These are phyloP conservation scores for Gymnoscelis rufifasciata DNA, from an alignment of 2,888 invertebrate genomes.

Conservation along the genomic window DNA sequence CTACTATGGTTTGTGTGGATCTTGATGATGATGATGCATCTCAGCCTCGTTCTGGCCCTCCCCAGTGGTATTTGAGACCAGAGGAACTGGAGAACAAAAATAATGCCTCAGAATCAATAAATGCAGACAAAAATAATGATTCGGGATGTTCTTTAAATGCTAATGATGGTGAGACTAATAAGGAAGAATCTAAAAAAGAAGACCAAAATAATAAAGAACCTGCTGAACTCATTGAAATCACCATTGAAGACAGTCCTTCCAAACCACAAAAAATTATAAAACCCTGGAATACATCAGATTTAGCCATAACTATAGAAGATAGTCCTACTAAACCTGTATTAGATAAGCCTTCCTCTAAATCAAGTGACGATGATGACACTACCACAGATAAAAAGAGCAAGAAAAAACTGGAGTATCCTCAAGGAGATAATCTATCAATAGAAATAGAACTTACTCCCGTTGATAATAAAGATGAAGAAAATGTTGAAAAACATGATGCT, in stretches of 20 bases:
- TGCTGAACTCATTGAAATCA: constrained; percentile 57
- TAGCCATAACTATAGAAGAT: constrained; percentile 65
- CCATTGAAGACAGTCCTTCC: constrained; percentile 68
- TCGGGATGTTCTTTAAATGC: constrained; percentile 2
- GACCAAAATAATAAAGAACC: constrained; percentile 62
- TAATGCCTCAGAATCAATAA: background rate
- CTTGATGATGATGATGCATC: constrained; percentile 60
- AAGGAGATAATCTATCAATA: constrained; percentile 45
- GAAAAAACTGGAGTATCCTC: constrained; percentile 61
- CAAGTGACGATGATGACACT: constrained; percentile 40
- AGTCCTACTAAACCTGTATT: constrained; percentile 52
- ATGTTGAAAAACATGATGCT: constrained; percentile 9
- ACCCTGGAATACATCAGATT: constrained; percentile 41
- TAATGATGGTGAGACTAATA: background rate
- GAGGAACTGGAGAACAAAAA: constrained; percentile 42
- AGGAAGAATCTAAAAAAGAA: background rate
- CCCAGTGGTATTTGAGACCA: constrained; percentile 67
- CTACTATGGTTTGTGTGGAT: constrained; percentile 49
- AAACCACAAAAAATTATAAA: constrained; percentile 43
- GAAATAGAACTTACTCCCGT: constrained; percentile 40
- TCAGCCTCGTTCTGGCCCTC: constrained; percentile 41
- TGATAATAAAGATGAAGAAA: background rate
- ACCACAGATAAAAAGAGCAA: constrained; percentile 42
- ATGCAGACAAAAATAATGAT: background rate
- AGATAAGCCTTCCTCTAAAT: constrained; percentile 30